These are phyloP conservation scores for Odocoileus virginianus DNA, from an alignment of 2,113 vertebrate genomes.

Conservation along the genomic window DNA sequence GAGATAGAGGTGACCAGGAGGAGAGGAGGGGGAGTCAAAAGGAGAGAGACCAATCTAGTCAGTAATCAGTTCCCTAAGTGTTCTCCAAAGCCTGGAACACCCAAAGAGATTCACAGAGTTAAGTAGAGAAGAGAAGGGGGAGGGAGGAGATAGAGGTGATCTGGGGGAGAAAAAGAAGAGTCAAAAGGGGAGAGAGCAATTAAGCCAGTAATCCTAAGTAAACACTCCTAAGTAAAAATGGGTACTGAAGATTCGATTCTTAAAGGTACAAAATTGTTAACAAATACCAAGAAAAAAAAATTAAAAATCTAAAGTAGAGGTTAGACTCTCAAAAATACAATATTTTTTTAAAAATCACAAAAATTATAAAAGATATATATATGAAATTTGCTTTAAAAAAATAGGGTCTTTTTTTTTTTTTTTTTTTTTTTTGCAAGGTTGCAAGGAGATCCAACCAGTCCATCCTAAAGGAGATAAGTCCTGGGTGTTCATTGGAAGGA, in stretches of 20 bases:
- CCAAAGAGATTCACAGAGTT: neutral
- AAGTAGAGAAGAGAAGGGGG: neutral
- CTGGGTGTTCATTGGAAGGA: neutral
- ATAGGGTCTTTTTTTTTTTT: neutral
- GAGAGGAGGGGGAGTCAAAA: neutral
- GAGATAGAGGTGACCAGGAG: neutral
- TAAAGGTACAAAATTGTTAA: neutral
- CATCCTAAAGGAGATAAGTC: neutral
- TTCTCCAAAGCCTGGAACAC: neutral
- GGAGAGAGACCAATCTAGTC: neutral
- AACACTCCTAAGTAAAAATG: neutral
- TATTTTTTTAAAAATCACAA: neutral
- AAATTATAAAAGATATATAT: neutral
- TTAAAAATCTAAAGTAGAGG: neutral
- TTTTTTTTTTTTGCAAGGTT: neutral
- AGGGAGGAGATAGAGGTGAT: neutral
- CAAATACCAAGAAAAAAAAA: neutral
- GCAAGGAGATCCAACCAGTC: neutral
- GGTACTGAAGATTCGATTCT: neutral
- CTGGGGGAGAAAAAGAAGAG: neutral
- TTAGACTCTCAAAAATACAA: neutral
- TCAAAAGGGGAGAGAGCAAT: neutral
- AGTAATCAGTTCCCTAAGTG: neutral
- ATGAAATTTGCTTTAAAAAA: neutral
- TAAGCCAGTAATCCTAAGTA: neutral